phyloP scores from a whole-genome alignment of 2,113 vertebrate genomes.

The Hystrix brachyura region DNA sequence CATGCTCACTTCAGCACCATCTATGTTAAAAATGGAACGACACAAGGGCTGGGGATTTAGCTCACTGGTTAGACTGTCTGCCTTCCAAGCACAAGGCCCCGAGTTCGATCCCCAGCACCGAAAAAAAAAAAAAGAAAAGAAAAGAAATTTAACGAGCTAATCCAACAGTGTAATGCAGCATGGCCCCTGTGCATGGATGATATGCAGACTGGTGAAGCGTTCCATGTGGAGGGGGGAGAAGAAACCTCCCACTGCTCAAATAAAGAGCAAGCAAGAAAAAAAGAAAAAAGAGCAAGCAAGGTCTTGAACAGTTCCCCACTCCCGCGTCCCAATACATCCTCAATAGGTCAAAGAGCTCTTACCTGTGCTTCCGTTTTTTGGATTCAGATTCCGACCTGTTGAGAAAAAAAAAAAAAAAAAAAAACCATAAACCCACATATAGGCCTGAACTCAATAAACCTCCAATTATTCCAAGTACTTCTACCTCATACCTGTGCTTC shows the following conservation, averaged over 20 bases:
- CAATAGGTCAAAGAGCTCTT: slow-evolving; percentile 2
- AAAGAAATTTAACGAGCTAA: too few relatives aligned
- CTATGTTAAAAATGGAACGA: too few relatives aligned
- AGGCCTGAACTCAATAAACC: neutral
- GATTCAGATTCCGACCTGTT: slow-evolving; percentile 87
- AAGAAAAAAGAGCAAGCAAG: neutral
- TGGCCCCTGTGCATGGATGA: too few relatives aligned
- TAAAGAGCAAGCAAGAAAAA: neutral
- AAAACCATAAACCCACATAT: neutral
- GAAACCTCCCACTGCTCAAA: neutral
- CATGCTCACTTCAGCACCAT: too few relatives aligned
- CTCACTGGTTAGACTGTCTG: too few relatives aligned
- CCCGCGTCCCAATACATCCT: neutral
- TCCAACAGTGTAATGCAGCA: too few relatives aligned
- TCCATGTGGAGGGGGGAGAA: neutral
- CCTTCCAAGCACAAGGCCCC: too few relatives aligned
- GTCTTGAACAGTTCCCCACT: neutral
- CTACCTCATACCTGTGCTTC: slow-evolving; percentile 90
- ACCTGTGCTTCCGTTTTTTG: slow-evolving; percentile 88
- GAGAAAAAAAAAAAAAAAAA: fast-evolving
- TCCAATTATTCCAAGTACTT: neutral
- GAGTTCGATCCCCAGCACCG: too few relatives aligned
- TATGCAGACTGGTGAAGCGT: too few relatives aligned
- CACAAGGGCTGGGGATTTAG: too few relatives aligned
- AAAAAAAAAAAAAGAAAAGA: too few relatives aligned